Evolutionary conservation across 2,113 vertebrate species (phyloP).

Genomic region (Ictidomys tridecemlineatus): DNA sequence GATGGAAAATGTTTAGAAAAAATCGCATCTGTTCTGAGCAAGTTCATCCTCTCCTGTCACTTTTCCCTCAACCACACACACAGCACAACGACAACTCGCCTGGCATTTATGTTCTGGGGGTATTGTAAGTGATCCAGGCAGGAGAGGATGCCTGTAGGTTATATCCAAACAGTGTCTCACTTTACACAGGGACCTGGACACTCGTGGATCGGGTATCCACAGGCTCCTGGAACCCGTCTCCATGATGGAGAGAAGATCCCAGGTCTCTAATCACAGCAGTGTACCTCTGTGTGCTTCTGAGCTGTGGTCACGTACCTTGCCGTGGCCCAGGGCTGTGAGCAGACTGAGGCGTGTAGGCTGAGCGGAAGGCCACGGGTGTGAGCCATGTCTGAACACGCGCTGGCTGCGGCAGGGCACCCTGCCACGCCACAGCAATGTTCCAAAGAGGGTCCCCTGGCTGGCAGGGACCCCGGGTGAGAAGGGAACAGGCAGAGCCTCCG

Average conservation of each 20-base stretch:
- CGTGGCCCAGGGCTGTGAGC: fast-evolving
- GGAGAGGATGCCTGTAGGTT: neutral
- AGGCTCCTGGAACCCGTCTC: neutral
- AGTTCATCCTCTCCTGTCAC: neutral
- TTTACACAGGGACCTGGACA: neutral
- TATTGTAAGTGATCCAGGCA: neutral
- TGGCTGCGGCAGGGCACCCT: too few relatives aligned
- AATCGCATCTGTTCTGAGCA: neutral
- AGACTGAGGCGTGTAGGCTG: fast-evolving
- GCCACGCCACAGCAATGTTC: fast-evolving
- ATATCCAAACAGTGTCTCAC: fast-evolving
- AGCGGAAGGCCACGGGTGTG: too few relatives aligned
- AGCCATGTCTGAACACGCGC: fast-evolving
- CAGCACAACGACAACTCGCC: too few relatives aligned
- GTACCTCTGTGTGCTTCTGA: fast-evolving
- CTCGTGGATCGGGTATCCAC: neutral
- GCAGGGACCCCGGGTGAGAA: neutral
- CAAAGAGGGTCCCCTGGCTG: neutral
- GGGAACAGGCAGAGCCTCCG: neutral
- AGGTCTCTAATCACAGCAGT: neutral
- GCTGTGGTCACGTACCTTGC: fast-evolving
- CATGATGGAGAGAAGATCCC: neutral
- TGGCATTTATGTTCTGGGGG: neutral
- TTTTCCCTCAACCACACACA: neutral
- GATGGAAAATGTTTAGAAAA: neutral